Conservation (phyloP, 2,113 vertebrate genomes). For the Chrysemys picta region DNA sequence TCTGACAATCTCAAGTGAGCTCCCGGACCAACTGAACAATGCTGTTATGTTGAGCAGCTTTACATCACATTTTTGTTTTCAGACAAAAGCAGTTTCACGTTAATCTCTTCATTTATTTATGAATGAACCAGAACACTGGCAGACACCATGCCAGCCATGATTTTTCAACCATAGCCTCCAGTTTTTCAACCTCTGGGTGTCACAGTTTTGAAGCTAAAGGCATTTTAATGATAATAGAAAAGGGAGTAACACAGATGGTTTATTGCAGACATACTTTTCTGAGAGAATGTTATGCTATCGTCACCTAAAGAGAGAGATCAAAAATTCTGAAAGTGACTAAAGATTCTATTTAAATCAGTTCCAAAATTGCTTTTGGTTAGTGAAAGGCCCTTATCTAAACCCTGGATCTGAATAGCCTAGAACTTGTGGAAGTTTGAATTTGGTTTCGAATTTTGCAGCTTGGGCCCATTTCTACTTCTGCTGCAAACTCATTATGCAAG, state of each 20-base stretch:
- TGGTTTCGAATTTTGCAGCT: neutral
- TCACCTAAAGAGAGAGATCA: neutral
- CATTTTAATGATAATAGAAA: neutral
- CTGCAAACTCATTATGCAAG: neutral
- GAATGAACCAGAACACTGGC: neutral
- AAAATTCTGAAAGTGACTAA: conserved; percentile 9
- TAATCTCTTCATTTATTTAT: neutral
- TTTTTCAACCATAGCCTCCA: neutral
- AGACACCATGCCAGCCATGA: neutral
- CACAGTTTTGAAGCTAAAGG: neutral
- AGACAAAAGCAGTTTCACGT: neutral
- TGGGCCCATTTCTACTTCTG: neutral
- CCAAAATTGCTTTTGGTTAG: neutral
- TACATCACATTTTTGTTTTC: neutral
- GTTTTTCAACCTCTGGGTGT: neutral
- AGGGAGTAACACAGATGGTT: neutral
- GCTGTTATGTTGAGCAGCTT: neutral
- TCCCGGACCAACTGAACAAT: neutral
- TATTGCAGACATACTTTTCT: neutral
- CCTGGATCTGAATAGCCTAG: neutral
- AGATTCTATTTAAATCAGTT: neutral
- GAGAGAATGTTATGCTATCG: neutral
- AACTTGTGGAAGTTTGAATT: conserved; percentile 3
- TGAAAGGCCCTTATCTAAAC: neutral
- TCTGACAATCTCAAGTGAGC: neutral